Evolutionary conservation across 2,888 invertebrate species (phyloP).

Genomic region (Orgyia antiqua): DNA sequence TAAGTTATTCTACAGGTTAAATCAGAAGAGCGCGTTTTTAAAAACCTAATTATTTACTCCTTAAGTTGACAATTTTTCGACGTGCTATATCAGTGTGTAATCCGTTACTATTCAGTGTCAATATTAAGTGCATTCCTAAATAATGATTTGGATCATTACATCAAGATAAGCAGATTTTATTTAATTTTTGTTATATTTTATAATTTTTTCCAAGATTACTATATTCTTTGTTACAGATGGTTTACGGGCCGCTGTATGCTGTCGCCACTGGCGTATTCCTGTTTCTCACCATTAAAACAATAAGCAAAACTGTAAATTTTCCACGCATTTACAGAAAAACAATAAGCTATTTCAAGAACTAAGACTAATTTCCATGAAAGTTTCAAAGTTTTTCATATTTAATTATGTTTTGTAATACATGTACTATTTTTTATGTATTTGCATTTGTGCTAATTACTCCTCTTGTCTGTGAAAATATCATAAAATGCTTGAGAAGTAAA

Average conservation of each 20-base stretch:
- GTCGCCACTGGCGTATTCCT: not conserved
- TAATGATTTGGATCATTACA: too few species aligned
- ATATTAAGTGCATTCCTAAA: too few species aligned
- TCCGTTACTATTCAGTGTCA: too few species aligned
- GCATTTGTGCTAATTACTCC: slow-evolving; percentile 1
- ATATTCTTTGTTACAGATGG: slow-evolving; percentile 45
- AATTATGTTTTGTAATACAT: slow-evolving; percentile 1
- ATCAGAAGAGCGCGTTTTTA: too few species aligned
- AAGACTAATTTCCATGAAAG: too few species aligned
- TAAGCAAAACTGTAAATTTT: not conserved
- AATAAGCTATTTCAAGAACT: too few species aligned
- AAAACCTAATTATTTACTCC: too few species aligned
- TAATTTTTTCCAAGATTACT: slow-evolving; percentile 43
- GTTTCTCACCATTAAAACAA: not conserved
- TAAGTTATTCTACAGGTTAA: too few species aligned
- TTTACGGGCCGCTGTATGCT: not conserved
- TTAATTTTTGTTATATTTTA: slow-evolving; percentile 16
- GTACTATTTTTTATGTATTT: not conserved
- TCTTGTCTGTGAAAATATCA: slow-evolving; percentile 4
- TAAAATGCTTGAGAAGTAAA: not conserved
- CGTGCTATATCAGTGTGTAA: too few species aligned
- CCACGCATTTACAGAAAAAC: too few species aligned
- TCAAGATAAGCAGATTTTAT: slow-evolving; percentile 27
- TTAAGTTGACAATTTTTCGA: too few species aligned
- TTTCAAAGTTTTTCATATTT: too few species aligned